Evolutionary conservation across 1,140 invertebrate species (phyloP).

Genomic region (Diabrotica undecimpunctata): DNA sequence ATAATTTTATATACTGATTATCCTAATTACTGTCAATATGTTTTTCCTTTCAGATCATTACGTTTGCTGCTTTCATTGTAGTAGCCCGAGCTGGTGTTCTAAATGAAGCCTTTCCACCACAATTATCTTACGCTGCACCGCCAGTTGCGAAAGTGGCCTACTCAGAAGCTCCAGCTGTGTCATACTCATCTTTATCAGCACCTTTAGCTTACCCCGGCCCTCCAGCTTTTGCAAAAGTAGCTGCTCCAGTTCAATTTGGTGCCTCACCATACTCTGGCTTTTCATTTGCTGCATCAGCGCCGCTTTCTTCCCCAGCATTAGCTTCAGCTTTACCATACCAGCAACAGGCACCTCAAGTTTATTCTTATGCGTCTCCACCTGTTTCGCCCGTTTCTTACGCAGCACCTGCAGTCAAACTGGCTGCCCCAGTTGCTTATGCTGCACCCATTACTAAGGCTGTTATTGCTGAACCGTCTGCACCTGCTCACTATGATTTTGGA

Average conservation of each 20-base stretch:
- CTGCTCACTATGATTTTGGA: slow-evolving; percentile 35
- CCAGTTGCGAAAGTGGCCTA: slow-evolving; percentile 18
- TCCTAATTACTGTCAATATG: no score
- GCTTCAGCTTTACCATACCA: no score
- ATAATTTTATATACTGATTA: no score
- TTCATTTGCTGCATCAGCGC: slow-evolving; percentile 12
- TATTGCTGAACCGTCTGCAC: slow-evolving; percentile 22
- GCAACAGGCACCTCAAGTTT: background rate
- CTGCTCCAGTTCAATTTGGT: background rate
- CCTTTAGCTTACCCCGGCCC: slow-evolving; percentile 12
- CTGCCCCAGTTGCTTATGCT: slow-evolving; percentile 26
- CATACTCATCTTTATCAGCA: slow-evolving; percentile 43
- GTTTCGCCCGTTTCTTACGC: slow-evolving; percentile 20
- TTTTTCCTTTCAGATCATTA: slow-evolving; percentile 23
- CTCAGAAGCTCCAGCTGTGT: slow-evolving; percentile 47
- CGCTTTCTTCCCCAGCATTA: no score
- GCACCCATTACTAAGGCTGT: slow-evolving; percentile 37
- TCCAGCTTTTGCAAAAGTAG: slow-evolving; percentile 5
- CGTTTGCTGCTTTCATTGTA: slow-evolving; percentile 19
- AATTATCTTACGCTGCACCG: slow-evolving; percentile 26
- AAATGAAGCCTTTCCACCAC: slow-evolving; percentile 39
- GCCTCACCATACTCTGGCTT: background rate
- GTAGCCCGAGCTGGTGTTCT: slow-evolving; percentile 24
- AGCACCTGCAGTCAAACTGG: slow-evolving; percentile 28
- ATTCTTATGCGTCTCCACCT: slow-evolving; percentile 23